A percentile compares a stretch with the other conserved stretches of the same genome.
Conservation (phyloP, 2,888 invertebrate species). For the Anthrax anthrax region DNA sequence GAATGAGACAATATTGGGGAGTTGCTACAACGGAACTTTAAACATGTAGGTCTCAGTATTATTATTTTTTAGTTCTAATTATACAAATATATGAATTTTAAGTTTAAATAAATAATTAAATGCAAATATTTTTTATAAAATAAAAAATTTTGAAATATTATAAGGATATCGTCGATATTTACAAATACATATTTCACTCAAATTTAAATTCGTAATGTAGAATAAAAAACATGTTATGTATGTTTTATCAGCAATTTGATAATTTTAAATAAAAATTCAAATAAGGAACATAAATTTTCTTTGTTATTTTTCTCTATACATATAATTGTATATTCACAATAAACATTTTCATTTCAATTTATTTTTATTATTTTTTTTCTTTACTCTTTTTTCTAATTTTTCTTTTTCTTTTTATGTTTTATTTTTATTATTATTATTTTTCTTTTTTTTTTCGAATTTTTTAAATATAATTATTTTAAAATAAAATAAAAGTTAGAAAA, state of each 20-base stretch:
- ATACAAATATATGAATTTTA: no score
- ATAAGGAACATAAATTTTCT: background rate
- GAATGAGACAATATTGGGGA: slow-evolving; percentile 86
- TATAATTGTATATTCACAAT: background rate
- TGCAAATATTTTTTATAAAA: no score
- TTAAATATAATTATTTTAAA: background rate
- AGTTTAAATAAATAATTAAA: no score
- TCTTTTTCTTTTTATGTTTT: background rate
- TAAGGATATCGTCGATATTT: no score
- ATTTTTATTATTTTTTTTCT: background rate
- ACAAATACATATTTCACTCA: no score
- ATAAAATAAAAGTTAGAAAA: background rate
- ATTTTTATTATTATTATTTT: background rate
- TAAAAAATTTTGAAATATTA: no score
- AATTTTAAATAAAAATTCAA: background rate
- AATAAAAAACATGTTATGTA: background rate
- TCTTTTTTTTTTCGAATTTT: background rate
- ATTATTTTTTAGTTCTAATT: no score
- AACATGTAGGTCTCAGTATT: no score
- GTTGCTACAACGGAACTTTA: slow-evolving; percentile 74
- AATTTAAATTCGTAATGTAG: no score
- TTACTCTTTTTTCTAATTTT: background rate
- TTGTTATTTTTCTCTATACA: background rate
- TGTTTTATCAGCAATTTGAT: background rate
- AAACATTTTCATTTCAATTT: background rate